phyloP scores from a whole-genome alignment of 1,140 invertebrate genomes.

The Tetramorium alpestre region DNA sequence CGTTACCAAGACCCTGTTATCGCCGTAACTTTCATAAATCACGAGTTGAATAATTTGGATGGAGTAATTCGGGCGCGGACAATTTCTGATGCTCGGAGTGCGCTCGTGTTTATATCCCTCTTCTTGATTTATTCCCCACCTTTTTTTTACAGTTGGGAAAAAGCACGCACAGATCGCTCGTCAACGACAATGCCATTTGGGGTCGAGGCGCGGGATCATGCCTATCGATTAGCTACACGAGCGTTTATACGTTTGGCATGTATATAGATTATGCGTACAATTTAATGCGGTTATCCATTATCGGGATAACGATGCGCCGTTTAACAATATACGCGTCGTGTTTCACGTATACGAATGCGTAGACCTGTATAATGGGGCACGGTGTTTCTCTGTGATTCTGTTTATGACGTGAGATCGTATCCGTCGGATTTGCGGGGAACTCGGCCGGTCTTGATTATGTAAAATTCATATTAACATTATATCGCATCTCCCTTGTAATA shows the following conservation, averaged over 20 bases:
- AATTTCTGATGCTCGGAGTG: not conserved
- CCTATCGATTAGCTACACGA: constrained; percentile 53
- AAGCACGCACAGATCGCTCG: constrained; percentile 23
- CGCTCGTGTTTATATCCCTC: not conserved
- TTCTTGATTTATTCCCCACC: not conserved
- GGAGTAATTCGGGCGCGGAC: not conserved
- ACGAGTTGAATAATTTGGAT: not conserved
- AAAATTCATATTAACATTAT: not conserved
- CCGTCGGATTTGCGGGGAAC: constrained; percentile 39
- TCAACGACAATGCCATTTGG: constrained; percentile 34
- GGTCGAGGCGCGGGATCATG: constrained; percentile 27
- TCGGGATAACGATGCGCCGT: constrained; percentile 59
- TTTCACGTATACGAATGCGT: constrained; percentile 32
- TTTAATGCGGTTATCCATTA: constrained; percentile 60
- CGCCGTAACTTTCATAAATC: not conserved
- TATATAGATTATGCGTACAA: constrained; percentile 59
- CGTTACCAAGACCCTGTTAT: not conserved
- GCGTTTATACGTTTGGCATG: constrained; percentile 44
- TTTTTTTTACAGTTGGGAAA: constrained; percentile 10
- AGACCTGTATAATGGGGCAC: constrained; percentile 41
- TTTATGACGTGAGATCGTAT: constrained; percentile 48
- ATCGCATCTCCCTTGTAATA: not conserved
- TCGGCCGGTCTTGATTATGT: not conserved
- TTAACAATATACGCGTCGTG: constrained; percentile 56
- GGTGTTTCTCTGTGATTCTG: constrained; percentile 39